Conservation (phyloP, 1,140 invertebrate genomes). For the Teleogryllus occipitalis region DNA sequence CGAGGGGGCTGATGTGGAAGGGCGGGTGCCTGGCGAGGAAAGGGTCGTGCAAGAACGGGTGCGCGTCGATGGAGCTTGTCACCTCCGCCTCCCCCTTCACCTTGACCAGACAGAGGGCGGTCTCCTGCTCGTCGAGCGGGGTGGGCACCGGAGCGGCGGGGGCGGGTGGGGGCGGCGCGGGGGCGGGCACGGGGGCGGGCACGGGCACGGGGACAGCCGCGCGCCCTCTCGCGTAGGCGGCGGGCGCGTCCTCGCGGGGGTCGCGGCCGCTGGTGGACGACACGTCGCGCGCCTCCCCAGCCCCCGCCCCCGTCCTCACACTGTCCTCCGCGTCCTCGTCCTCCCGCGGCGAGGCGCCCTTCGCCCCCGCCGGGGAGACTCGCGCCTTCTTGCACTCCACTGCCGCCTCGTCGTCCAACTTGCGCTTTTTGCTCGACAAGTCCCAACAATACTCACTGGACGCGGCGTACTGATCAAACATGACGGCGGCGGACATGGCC, state of each 20-base stretch:
- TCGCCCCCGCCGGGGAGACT: neutral
- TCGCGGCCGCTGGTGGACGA: constrained; percentile 10
- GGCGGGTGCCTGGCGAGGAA: neutral
- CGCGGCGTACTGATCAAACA: neutral
- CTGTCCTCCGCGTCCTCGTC: neutral
- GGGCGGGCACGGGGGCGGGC: neutral
- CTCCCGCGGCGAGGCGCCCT: neutral
- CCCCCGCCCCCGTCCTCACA: neutral
- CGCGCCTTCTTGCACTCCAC: constrained; percentile 11
- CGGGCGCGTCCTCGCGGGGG: neutral
- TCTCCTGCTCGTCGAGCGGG: constrained; percentile 25
- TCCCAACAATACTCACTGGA: constrained; percentile 17
- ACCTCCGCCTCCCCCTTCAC: constrained; percentile 13
- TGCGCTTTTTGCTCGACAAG: constrained; percentile 19
- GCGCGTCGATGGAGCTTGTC: constrained; percentile 13
- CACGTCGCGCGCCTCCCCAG: neutral
- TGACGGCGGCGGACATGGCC: neutral
- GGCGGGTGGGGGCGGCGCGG: too few relatives aligned
- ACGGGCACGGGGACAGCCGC: neutral
- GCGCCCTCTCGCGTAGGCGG: neutral
- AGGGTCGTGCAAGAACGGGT: neutral
- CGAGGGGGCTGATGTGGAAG: neutral
- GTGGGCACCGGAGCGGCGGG: too few relatives aligned
- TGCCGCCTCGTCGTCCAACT: neutral
- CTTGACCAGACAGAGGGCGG: constrained; percentile 31